Evolutionary conservation across 2,113 vertebrate species (phyloP).

Genomic region (Nycticryphes semicollaris): DNA sequence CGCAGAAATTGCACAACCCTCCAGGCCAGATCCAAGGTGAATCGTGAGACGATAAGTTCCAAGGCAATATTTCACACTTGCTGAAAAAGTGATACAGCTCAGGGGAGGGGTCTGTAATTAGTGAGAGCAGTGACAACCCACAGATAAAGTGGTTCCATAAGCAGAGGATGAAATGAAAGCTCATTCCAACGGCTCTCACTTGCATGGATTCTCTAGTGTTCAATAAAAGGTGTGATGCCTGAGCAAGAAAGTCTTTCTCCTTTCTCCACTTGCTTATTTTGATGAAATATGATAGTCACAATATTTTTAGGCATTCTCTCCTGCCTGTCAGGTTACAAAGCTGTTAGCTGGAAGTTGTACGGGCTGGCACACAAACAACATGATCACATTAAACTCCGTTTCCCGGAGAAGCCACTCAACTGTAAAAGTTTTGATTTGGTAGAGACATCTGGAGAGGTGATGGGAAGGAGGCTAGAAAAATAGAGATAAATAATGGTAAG

Average conservation of each 20-base stretch:
- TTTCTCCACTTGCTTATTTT: slow-evolving; percentile 68
- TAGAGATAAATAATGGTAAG: not conserved
- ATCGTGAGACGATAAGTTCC: not conserved
- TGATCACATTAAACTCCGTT: not conserved
- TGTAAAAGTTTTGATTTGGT: slow-evolving; percentile 30
- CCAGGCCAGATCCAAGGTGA: slow-evolving; percentile 35
- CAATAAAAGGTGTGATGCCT: slow-evolving; percentile 60
- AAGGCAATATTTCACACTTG: slow-evolving; percentile 57
- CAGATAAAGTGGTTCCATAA: slow-evolving; percentile 38
- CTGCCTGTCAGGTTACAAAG: slow-evolving; percentile 46
- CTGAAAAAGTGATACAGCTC: slow-evolving; percentile 44
- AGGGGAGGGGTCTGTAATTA: slow-evolving; percentile 25
- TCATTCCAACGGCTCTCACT: not conserved
- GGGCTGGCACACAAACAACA: slow-evolving; percentile 25
- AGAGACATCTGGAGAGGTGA: not conserved
- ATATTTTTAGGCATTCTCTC: slow-evolving; percentile 47
- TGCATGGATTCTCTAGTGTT: slow-evolving; percentile 31
- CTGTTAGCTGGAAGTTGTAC: not conserved
- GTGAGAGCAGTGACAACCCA: slow-evolving; percentile 10
- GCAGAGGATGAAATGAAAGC: slow-evolving; percentile 29
- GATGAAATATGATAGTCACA: slow-evolving; percentile 58
- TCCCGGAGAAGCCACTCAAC: not conserved
- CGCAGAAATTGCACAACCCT: slow-evolving; percentile 26
- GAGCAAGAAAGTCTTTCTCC: slow-evolving; percentile 35
- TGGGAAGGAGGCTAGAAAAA: not conserved